Percentiles rank a stretch among this genome's conserved stretches.
Conservation (phyloP, 2,888 invertebrate genomes). For the Ormyrus rosae region DNA sequence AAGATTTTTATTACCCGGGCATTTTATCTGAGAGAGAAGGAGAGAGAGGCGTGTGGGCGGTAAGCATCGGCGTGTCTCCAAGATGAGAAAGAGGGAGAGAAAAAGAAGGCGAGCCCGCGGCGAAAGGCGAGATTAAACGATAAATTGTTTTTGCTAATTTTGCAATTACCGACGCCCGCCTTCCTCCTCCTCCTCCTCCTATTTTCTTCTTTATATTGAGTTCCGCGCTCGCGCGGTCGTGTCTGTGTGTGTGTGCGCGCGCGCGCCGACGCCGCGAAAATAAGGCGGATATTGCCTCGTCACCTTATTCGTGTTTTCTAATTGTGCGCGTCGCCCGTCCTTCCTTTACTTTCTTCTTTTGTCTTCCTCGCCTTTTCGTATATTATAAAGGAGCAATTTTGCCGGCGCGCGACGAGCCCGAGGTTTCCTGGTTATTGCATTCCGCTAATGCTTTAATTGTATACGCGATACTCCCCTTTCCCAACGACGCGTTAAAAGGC, state of each 20-base stretch:
- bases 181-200: background rate
- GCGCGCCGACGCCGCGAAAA: constrained; percentile 24
- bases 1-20: constrained; percentile 68
- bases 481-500: too few relatives aligned
- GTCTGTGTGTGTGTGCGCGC: background rate
- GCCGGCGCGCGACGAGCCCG: too few relatives aligned
- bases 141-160: constrained; percentile 70
- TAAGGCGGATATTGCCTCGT: constrained; percentile 52
- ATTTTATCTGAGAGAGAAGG: constrained; percentile 56
- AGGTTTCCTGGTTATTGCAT: too few relatives aligned
- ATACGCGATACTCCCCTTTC: too few relatives aligned
- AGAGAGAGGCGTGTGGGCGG: background rate
- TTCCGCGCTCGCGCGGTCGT: too few relatives aligned
- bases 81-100: too few relatives aligned
- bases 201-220: too few relatives aligned
- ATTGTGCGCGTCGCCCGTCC: constrained; percentile 15
- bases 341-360: background rate
- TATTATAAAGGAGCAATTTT: too few relatives aligned
- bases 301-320: constrained; percentile 50
- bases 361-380: background rate
- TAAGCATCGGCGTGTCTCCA: too few relatives aligned
- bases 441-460: too few relatives aligned
- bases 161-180: constrained; percentile 64
- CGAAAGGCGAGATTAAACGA: constrained; percentile 67
- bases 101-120: constrained; percentile 54